Percentiles rank a stretch among this genome's conserved stretches.
Evolutionary conservation across 64 coral and sea anemone species (phyloP).

Genomic region (Anthopleura sola): DNA sequence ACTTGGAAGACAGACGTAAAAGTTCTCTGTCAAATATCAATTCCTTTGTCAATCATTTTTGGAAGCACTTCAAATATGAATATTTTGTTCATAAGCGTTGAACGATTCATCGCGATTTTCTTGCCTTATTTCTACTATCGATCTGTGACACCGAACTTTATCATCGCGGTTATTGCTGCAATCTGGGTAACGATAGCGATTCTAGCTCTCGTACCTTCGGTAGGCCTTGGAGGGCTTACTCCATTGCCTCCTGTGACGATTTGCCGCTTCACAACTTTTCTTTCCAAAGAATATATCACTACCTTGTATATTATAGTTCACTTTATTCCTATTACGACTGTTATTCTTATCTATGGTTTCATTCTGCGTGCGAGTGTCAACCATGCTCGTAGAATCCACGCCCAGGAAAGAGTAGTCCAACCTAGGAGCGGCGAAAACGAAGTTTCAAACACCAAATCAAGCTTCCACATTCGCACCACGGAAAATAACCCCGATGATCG

Average conservation of each 20-base stretch:
- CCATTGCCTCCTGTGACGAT: not conserved
- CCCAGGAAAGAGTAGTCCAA: constrained; percentile 28
- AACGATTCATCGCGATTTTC: constrained; percentile 56
- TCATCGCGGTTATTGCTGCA: not conserved
- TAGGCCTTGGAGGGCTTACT: constrained; percentile 37
- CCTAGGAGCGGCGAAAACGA: not conserved
- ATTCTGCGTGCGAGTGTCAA: constrained; percentile 52
- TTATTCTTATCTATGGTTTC: constrained; percentile 58
- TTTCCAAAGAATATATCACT: constrained; percentile 54
- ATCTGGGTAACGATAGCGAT: constrained; percentile 33
- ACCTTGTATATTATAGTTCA: constrained; percentile 56
- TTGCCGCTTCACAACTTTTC: constrained; percentile 65
- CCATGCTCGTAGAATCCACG: constrained; percentile 50
- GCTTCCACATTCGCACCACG: too few relatives aligned
- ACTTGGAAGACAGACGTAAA: not conserved
- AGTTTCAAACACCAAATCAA: not conserved
- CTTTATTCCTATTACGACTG: constrained; percentile 57
- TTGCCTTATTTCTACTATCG: constrained; percentile 61
- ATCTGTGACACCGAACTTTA: constrained; percentile 34
- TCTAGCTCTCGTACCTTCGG: constrained; percentile 32
- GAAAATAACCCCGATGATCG: not conserved
- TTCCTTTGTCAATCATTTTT: constrained; percentile 58
- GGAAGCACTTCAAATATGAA: constrained; percentile 73
- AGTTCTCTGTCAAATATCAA: constrained; percentile 44
- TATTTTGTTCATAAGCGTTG: constrained; percentile 66